These are phyloP conservation scores for Galaxias olidus DNA, from an alignment of 2,797 vertebrate genomes.

Conservation along the genomic window DNA sequence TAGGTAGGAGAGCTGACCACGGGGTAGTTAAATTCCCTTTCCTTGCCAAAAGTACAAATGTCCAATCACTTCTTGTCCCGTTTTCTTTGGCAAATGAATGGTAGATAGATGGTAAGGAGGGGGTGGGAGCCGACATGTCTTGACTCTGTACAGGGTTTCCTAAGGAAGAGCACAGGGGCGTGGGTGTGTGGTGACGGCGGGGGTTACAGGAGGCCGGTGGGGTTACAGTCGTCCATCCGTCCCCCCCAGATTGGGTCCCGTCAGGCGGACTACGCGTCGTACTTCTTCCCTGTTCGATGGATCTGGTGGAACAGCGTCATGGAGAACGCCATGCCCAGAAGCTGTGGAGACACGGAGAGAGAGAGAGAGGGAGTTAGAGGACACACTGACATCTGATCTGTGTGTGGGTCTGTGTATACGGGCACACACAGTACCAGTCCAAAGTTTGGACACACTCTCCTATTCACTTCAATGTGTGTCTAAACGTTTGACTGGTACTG, in stretches of 20 bases:
- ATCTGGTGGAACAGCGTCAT: slow-evolving; percentile 98
- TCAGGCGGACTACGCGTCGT: slow-evolving; percentile 83
- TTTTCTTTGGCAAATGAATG: slow-evolving; percentile 81
- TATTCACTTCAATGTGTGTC: no score
- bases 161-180: slow-evolving; percentile 48
- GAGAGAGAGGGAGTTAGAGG: slow-evolving; percentile 22
- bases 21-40: slow-evolving; percentile 44
- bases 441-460: no score
- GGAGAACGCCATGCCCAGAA: slow-evolving; percentile 97
- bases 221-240: no score
- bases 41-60: slow-evolving; percentile 53
- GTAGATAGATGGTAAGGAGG: slow-evolving; percentile 62
- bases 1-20: slow-evolving; percentile 54
- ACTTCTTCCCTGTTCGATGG: slow-evolving; percentile 97
- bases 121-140: slow-evolving; percentile 47
- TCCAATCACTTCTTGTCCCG: slow-evolving; percentile 65
- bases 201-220: slow-evolving; percentile 36
- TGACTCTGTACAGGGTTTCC: slow-evolving; percentile 69
- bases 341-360: slow-evolving; percentile 65
- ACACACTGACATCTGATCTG: neutral
- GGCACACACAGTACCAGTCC: neutral
- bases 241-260: slow-evolving; percentile 59
- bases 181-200: slow-evolving; percentile 32
- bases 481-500: no score
- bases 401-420: neutral